Conservation (phyloP, 2,888 invertebrate genomes). For the Sphecodes monilicornis region DNA sequence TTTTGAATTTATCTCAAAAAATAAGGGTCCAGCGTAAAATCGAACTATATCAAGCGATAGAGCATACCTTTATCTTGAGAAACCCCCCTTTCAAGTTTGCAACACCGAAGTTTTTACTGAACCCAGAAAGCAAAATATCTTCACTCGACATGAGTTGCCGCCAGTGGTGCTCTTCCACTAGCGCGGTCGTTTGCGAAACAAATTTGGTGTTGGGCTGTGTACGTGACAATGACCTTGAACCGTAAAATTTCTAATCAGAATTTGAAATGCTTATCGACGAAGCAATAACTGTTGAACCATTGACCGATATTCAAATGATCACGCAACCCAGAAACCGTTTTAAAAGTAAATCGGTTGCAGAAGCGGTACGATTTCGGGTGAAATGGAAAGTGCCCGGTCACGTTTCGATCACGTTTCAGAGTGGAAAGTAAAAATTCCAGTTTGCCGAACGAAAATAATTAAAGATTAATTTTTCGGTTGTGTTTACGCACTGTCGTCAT, state of each 20-base stretch:
- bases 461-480: not conserved
- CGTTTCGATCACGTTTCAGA: constrained; percentile 22
- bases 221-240: not conserved
- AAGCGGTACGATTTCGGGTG: not conserved
- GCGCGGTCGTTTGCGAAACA: no score
- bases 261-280: not conserved
- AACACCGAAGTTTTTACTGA: no score
- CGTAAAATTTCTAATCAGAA: not conserved
- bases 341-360: not conserved
- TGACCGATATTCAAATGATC: not conserved
- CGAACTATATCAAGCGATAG: no score
- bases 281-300: not conserved
- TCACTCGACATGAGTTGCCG: no score
- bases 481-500: not conserved
- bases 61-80: no score
- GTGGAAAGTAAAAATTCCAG: constrained; percentile 38
- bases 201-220: no score
- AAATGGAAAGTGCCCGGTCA: constrained; percentile 32
- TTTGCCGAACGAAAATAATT: not conserved
- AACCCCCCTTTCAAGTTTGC: no score
- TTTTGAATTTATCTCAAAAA: no score
- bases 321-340: not conserved
- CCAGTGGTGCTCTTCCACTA: no score
- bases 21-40: no score
- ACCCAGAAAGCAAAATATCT: no score